Conservation (phyloP, 1,140 invertebrate genomes). For the Heliconius nattereri region DNA sequence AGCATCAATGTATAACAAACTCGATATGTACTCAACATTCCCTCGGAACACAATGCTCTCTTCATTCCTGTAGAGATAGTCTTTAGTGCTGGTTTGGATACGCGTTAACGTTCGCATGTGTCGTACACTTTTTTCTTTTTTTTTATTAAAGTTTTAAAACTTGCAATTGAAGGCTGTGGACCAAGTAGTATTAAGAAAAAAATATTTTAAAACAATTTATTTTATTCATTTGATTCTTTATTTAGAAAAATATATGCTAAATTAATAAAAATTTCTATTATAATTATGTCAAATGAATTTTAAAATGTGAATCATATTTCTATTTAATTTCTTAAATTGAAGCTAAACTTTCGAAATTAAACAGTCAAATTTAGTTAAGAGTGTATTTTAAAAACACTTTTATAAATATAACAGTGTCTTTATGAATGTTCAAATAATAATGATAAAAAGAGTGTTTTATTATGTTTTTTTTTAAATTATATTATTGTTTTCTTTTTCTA, state of each 20-base stretch:
- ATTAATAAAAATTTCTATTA: too few species aligned
- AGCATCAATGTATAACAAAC: not conserved
- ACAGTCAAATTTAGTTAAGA: not conserved
- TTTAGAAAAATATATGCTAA: too few species aligned
- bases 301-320: not conserved
- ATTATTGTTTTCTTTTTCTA: too few species aligned
- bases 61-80: constrained; percentile 24
- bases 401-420: not conserved
- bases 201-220: too few species aligned
- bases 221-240: too few species aligned
- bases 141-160: not conserved
- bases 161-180: not conserved
- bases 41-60: not conserved
- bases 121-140: not conserved
- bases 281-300: not conserved
- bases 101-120: constrained; percentile 16
- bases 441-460: too few species aligned
- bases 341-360: too few species aligned
- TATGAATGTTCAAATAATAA: not conserved
- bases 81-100: constrained; percentile 6
- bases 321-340: too few species aligned
- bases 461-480: too few species aligned
- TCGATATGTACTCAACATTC: not conserved
- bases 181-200: too few species aligned
- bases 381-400: not conserved